Evolutionary conservation across 2,797 vertebrate genomes (phyloP).

Genomic region (Phataginus tricuspis): DNA sequence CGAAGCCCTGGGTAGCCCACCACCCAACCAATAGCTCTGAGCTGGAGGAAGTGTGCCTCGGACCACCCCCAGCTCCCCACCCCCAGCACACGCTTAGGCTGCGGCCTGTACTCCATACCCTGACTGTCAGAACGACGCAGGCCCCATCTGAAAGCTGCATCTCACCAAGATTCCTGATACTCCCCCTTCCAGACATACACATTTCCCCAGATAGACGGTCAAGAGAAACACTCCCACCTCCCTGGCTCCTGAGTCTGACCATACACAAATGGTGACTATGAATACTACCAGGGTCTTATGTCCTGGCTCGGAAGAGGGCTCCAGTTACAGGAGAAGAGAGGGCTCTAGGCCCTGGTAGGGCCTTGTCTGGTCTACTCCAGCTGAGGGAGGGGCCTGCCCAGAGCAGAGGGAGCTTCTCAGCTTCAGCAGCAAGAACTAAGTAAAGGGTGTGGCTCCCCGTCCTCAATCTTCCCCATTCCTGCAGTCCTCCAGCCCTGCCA

Average conservation of each 20-base stretch:
- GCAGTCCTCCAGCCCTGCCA: constrained; percentile 34
- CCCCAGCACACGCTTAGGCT: neutral
- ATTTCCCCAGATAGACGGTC: neutral
- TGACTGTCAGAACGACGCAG: neutral
- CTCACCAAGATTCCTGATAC: neutral
- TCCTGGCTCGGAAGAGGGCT: neutral
- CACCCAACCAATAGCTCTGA: neutral
- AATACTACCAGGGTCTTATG: neutral
- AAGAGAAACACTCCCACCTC: neutral
- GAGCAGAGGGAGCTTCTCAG: neutral
- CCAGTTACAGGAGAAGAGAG: neutral
- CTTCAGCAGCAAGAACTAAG: neutral
- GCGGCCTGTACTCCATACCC: too few relatives aligned
- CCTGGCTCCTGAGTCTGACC: neutral
- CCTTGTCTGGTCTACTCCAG: neutral
- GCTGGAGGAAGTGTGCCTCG: neutral
- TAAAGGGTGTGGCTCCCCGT: constrained; percentile 26
- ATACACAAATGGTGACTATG: neutral
- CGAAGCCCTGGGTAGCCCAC: neutral
- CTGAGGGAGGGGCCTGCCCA: neutral
- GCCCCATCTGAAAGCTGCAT: neutral
- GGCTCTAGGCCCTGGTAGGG: neutral
- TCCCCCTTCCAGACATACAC: neutral
- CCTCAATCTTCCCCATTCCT: constrained; percentile 56
- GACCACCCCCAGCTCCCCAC: too few relatives aligned